These are phyloP conservation scores for Ectemnius cavifrons DNA, from an alignment of 2,888 invertebrate genomes.

Conservation along the genomic window DNA sequence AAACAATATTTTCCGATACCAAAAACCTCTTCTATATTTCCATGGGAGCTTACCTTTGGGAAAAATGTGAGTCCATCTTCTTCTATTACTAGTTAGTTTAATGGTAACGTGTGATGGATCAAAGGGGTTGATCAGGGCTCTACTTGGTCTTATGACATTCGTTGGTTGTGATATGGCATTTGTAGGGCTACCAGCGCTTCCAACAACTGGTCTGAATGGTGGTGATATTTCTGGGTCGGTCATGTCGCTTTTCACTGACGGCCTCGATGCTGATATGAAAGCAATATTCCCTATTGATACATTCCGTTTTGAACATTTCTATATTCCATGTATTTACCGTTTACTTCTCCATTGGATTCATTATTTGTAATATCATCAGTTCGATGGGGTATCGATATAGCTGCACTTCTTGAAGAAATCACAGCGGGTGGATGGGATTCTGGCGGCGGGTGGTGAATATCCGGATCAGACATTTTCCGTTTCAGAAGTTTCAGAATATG, in stretches of 20 bases:
- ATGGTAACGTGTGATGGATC: constrained; percentile 98
- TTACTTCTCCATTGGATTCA: constrained; percentile 67
- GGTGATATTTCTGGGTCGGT: constrained; percentile 80
- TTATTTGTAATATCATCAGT: constrained; percentile 61
- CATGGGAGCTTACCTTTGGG: constrained; percentile 84
- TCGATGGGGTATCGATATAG: constrained; percentile 75
- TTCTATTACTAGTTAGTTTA: constrained; percentile 94
- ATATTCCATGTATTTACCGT: constrained; percentile 50
- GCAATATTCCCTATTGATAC: constrained; percentile 11
- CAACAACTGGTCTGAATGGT: constrained; percentile 80
- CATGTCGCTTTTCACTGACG: constrained; percentile 71
- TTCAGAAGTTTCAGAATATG: constrained; percentile 82
- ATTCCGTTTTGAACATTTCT: neutral
- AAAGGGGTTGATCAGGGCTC: constrained; percentile 97
- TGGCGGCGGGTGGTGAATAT: constrained; percentile 87
- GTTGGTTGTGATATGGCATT: constrained; percentile 68
- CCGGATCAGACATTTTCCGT: constrained; percentile 93
- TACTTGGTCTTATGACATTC: constrained; percentile 82
- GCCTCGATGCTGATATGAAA: constrained; percentile 57
- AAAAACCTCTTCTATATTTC: neutral
- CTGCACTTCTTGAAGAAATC: constrained; percentile 72
- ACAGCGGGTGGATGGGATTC: constrained; percentile 74
- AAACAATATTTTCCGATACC: constrained; percentile 19
- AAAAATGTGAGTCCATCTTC: constrained; percentile 99
- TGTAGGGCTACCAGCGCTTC: constrained; percentile 81